Evolutionary conservation across 2,113 vertebrate species (phyloP), one percentile per base, ranked within the genome.

Genomic region (Corythoichthys haematopterus): DNA sequence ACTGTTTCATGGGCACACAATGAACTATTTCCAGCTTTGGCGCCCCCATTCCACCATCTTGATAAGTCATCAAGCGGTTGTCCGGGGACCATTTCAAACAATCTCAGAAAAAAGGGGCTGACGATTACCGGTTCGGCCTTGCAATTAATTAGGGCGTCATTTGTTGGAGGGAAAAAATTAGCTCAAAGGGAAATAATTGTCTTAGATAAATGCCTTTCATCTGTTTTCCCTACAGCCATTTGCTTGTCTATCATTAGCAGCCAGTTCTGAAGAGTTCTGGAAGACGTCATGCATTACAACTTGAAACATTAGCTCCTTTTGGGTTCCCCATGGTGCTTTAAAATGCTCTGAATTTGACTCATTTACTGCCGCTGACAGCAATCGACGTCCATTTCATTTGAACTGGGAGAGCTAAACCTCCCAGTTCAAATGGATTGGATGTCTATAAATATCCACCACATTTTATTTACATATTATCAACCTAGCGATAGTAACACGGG

Each of bases 71-170:
- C 83, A 81, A 72, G 77, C 66, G 55, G 72, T 80, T 80, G 71
- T 79, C 75, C 74, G 40, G 70, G 83, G 80, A 78, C 37, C 66
- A 62, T 82, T 85, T 85, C 78, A 81, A 84, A 76, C 77, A 80
- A 82, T 84, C 66, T 68, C 64, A 53, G 69, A 76, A 52, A 77
- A 80, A n/a, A 37, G 67, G 71, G 73, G 78, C 74, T 58, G 63
- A 67, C 71, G 71, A 57, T 64, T 81, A 85, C 75, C 75, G 51
- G 70, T 61, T 66, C 6, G 70, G 3, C 20, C 60, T 64, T 63
- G 76, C 76, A 78, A 79, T 85, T 83, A 82, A 83, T 87, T 81
- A 74, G 70, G 59, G 71, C 65, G 66, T 84, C 77, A 78, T 80
- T 83, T 78, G 62, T 16, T 65, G 65, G 3, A n/a, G 51, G 20